Evolutionary conservation across 2,888 invertebrate species (phyloP).

Genomic region (Catocala nupta): DNA sequence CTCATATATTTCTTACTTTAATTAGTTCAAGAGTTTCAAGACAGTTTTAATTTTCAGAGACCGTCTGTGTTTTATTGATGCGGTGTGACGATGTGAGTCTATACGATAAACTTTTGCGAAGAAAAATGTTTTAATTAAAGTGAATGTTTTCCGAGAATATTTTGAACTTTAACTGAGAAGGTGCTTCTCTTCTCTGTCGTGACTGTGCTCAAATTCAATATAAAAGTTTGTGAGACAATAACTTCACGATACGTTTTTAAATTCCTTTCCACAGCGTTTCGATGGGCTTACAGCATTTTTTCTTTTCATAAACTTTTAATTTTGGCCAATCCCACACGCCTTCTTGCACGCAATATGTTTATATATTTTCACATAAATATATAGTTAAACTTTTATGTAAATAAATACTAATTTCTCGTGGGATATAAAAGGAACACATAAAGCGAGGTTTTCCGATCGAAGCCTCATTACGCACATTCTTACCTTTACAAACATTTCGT

Average conservation of each 20-base stretch:
- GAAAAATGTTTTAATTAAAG: conserved; percentile 20
- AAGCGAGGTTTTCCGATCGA: no score
- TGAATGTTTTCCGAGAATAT: background rate
- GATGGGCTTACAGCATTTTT: no score
- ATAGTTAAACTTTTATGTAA: no score
- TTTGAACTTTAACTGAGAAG: background rate
- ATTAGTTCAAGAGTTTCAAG: conserved; percentile 49
- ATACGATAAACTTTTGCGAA: conserved; percentile 24
- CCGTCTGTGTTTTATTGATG: conserved; percentile 37
- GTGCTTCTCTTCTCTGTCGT: background rate
- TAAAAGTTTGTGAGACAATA: conserved; percentile 1
- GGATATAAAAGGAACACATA: no score
- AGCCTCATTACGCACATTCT: background rate
- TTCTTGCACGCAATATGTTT: no score
- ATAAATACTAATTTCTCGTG: no score
- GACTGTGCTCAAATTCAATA: conserved; percentile 1
- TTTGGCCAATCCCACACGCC: no score
- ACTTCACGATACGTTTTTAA: background rate
- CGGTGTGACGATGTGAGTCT: conserved; percentile 13
- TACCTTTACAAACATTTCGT: background rate
- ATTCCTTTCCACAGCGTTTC: no score
- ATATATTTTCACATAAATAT: no score
- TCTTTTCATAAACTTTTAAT: no score
- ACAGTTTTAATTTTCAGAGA: conserved; percentile 53
- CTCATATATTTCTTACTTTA: conserved; percentile 51